phyloP scores from a whole-genome alignment of 2,113 vertebrate genomes.

The Alethe diademata region DNA sequence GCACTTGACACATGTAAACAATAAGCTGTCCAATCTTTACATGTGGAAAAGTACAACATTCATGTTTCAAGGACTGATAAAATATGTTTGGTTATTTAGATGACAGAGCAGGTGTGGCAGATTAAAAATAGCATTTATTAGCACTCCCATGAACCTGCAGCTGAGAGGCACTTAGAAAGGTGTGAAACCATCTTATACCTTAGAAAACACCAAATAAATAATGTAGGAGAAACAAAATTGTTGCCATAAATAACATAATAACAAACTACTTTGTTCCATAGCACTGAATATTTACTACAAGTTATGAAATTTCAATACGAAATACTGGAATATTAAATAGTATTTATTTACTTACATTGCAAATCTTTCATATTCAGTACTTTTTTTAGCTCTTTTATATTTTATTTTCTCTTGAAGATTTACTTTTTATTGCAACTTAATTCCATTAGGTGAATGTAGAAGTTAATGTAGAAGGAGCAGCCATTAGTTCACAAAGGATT shows the following conservation, averaged over 20 bases:
- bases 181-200: slow-evolving; percentile 7
- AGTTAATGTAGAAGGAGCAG: background rate
- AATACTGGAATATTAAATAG: background rate
- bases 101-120: slow-evolving; percentile 1
- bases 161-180: slow-evolving; percentile 1
- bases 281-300: background rate
- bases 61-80: slow-evolving; percentile 15
- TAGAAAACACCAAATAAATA: slow-evolving; percentile 35
- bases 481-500: background rate
- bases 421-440: background rate
- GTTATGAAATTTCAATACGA: background rate
- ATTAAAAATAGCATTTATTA: slow-evolving; percentile 51
- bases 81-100: background rate
- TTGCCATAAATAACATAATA: background rate
- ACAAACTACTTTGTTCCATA: background rate
- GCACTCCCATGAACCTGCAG: background rate
- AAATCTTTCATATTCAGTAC: background rate
- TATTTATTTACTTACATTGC: background rate
- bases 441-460: background rate
- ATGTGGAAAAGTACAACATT: background rate
- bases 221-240: background rate
- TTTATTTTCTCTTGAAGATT: background rate
- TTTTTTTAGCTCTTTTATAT: background rate
- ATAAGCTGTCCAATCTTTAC: background rate
- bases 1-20: background rate